A percentile compares a stretch with the other conserved stretches of the same genome.
phyloP scores from a whole-genome alignment of 92 coral and sea anemone species.

The Siderastrea siderea region DNA sequence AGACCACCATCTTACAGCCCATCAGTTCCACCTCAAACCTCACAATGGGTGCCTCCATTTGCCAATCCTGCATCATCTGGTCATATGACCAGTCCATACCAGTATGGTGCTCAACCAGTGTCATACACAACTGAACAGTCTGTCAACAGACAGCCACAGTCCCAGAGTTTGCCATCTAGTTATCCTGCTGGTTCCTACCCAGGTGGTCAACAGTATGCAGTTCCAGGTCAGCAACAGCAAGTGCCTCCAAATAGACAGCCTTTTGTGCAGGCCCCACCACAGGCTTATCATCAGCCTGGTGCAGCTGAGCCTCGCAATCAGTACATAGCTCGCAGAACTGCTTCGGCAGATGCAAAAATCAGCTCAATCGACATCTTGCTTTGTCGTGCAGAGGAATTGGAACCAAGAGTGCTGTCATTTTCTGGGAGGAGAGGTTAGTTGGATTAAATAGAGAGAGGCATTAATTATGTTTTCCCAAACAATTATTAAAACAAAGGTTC shows the following conservation, averaged over 20 bases:
- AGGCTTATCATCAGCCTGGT: slow-evolving; percentile 17
- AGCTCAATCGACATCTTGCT: slow-evolving; percentile 84
- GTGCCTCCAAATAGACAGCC: slow-evolving; percentile 9
- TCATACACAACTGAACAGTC: slow-evolving; percentile 22
- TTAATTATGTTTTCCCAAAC: too few species aligned
- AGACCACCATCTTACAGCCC: slow-evolving; percentile 42
- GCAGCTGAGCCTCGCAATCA: slow-evolving; percentile 23
- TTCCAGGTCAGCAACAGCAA: slow-evolving; percentile 26
- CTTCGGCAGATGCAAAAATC: slow-evolving; percentile 62
- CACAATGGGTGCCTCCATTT: slow-evolving; percentile 54
- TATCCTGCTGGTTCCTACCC: slow-evolving; percentile 24
- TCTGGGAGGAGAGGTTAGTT: slow-evolving; percentile 91
- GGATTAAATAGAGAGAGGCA: background rate
- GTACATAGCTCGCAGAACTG: slow-evolving; percentile 1
- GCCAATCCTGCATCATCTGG: slow-evolving; percentile 41
- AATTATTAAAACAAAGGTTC: too few species aligned
- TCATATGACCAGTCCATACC: slow-evolving; percentile 33
- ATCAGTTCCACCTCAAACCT: slow-evolving; percentile 38
- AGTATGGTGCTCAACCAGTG: slow-evolving; percentile 22
- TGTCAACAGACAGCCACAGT: slow-evolving; percentile 26
- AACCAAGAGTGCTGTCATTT: slow-evolving; percentile 81
- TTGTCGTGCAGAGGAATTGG: slow-evolving; percentile 87
- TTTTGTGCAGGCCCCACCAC: slow-evolving; percentile 20
- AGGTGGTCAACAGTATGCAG: slow-evolving; percentile 6
- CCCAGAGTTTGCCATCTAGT: slow-evolving; percentile 26